Evolutionary conservation across 2,113 vertebrate genomes (phyloP).

Genomic region (Hydrolagus affinis): DNA sequence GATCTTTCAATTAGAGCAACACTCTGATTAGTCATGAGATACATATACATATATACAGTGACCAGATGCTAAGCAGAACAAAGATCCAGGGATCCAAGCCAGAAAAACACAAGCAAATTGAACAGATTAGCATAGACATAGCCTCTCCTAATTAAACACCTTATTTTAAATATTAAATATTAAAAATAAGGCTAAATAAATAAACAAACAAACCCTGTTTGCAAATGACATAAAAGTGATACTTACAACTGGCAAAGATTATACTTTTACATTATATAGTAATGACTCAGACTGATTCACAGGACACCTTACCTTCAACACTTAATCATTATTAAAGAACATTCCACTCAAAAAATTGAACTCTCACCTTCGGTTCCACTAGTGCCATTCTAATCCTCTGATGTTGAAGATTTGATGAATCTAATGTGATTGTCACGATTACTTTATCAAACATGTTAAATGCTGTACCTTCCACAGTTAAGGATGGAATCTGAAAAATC

Average conservation of each 20-base stretch:
- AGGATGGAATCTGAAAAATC: constrained; percentile 61
- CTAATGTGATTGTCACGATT: constrained; percentile 80
- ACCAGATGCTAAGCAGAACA: too few species aligned
- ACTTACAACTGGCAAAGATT: too few species aligned
- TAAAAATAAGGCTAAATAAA: neutral
- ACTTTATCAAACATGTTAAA: constrained; percentile 84
- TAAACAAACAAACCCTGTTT: neutral
- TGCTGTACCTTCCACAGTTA: constrained; percentile 72
- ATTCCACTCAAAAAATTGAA: neutral
- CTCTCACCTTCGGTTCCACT: constrained; percentile 78
- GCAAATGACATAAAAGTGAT: too few species aligned
- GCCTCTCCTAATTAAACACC: neutral
- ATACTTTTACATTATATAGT: too few species aligned
- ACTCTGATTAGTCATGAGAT: neutral
- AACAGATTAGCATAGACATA: neutral
- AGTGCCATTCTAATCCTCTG: constrained; percentile 94
- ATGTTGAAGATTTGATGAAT: constrained; percentile 88
- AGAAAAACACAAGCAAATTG: neutral
- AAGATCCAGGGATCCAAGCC: too few species aligned
- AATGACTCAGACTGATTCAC: too few species aligned
- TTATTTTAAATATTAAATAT: neutral
- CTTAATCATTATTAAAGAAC: accelerated
- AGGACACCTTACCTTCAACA: too few species aligned
- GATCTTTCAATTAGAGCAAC: neutral
- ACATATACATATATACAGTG: too few species aligned